Base-by-base conservation (phyloP, 2,888 invertebrate species). In the Neocrepidodera transversa region DNA sequence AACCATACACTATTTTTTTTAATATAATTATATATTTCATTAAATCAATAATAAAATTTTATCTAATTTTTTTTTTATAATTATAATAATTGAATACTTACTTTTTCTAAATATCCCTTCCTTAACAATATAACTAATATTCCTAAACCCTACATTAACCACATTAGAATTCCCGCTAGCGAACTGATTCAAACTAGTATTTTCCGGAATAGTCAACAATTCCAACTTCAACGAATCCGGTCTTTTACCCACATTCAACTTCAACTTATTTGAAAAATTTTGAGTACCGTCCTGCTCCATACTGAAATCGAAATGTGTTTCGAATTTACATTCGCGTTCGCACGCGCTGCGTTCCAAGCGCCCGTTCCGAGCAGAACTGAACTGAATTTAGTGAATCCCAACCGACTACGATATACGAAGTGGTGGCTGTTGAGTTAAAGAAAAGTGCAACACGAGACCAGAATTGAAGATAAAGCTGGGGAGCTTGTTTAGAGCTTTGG, bases 91-190 rank as follows among this genome's bases (percentile, higher is more conserved):
- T 11, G 8, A 35, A 43, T 45, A 54, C 54, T 54, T 36, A 54
- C 54, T 45, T 45, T 18, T 54, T 36, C 20, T 54, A 36, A 54
- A 45, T 26, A 54, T n/a, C 60, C 86, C 85, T 67, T 84, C 83
- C 61, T 85, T 82, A 6, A 90, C 88, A 16, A 82, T 82, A 75
- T 88, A 90, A 43, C 83, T 84, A 59, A 91, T 78, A 71, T 89
- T 83, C 72, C 83, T 82, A 74, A 91, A 91, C 63, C 85, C 84
- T 67, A 91, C 82, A 73, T 87, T 85, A 45, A 89, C 81, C 35
- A 68, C 64, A 6, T 58, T 59, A 5, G 49, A 53, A 28, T 45
- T 45, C 26, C 61, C 56, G 11, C 67, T 63, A 23, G 63, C 66
- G 23, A 71, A 71, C 11, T 62, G 69, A 30, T 65, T 60, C 35